Conservation (phyloP, 2,113 vertebrate genomes). For the Chionodraco myersi region DNA sequence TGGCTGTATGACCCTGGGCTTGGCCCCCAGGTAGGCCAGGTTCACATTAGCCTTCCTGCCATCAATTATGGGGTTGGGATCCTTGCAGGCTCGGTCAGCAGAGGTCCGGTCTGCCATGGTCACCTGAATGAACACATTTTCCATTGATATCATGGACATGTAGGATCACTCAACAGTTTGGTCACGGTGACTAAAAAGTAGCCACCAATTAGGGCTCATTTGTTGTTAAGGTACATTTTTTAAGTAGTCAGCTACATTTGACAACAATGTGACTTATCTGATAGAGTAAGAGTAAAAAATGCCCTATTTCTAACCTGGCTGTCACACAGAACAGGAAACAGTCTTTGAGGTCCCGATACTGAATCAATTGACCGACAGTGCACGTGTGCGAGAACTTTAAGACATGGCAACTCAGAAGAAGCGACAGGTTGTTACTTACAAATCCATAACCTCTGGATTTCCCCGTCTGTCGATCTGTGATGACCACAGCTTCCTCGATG, state of each 20-base stretch:
- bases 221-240: neutral
- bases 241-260: neutral
- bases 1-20: slow-evolving; percentile 96
- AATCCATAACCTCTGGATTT: slow-evolving; percentile 98
- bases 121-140: slow-evolving; percentile 82
- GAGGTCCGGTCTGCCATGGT: slow-evolving; percentile 96
- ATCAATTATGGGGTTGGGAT: slow-evolving; percentile 98
- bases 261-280: neutral
- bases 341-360: neutral
- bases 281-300: neutral
- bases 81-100: slow-evolving; percentile 95
- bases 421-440: slow-evolving; percentile 86
- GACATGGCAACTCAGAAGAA: neutral
- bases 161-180: neutral
- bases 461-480: slow-evolving; percentile 96
- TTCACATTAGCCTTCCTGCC: slow-evolving; percentile 98
- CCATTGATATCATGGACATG: neutral
- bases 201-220: neutral
- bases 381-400: slow-evolving; percentile 23
- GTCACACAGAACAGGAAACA: slow-evolving; percentile 2
- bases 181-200: neutral
- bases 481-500: slow-evolving; percentile 97
- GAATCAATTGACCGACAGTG: neutral
- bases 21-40: slow-evolving; percentile 96
- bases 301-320: neutral